Evolutionary conservation across 2,113 vertebrate species (phyloP).

Genomic region (Ptilorrhoa leucosticta): DNA sequence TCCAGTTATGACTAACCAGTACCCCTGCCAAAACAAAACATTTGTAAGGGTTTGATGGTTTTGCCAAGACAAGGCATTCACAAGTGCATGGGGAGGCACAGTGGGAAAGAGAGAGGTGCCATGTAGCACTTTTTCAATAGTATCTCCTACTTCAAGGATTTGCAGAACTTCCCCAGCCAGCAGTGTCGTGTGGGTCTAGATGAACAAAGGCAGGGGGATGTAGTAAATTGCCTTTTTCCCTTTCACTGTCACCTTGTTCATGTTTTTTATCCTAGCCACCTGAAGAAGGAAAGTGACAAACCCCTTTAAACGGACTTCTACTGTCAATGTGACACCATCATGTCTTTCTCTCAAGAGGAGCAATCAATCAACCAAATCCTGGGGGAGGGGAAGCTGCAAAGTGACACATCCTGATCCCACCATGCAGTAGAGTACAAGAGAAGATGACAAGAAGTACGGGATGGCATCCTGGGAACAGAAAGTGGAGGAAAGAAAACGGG

Average conservation of each 20-base stretch:
- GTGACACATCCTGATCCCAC: slow-evolving; percentile 21
- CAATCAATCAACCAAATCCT: slow-evolving; percentile 50
- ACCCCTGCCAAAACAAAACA: not conserved
- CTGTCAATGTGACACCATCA: slow-evolving; percentile 29
- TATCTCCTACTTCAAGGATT: not conserved
- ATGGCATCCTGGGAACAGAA: slow-evolving; percentile 25
- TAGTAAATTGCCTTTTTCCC: not conserved
- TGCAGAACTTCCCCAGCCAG: not conserved
- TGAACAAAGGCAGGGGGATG: not conserved
- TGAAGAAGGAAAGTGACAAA: slow-evolving; percentile 99
- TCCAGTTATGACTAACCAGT: not conserved
- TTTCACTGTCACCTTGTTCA: not conserved
- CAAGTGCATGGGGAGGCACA: not conserved
- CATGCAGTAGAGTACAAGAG: slow-evolving; percentile 13
- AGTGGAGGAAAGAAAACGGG: not conserved
- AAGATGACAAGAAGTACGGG: not conserved
- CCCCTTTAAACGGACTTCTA: slow-evolving; percentile 83
- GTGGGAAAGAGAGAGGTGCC: not conserved
- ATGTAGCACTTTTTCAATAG: not conserved
- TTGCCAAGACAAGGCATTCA: not conserved
- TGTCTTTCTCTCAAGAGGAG: slow-evolving; percentile 38
- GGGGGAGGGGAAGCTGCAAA: slow-evolving; percentile 45
- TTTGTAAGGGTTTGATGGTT: not conserved
- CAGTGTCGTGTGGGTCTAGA: not conserved
- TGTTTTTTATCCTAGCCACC: slow-evolving; percentile 79